Percentiles rank a stretch among this genome's conserved stretches.
Conservation (phyloP, 2,797 vertebrate species). For the Pempheris klunzingeri region DNA sequence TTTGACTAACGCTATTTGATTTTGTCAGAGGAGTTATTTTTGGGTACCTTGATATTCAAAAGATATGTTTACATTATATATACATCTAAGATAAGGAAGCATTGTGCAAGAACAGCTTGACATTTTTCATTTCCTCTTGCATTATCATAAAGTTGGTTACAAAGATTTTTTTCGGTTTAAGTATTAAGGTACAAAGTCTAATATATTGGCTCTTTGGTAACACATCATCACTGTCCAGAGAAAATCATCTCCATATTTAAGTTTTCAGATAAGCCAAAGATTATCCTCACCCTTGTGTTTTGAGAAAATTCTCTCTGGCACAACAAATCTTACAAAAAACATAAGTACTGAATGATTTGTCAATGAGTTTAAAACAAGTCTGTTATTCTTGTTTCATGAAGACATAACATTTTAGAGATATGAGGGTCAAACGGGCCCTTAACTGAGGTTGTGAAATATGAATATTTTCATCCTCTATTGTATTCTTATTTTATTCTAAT, state of each 20-base stretch:
- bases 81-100: not conserved
- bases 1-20: slow-evolving; percentile 34
- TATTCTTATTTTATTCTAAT: not conserved
- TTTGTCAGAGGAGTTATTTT: slow-evolving; percentile 14
- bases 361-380: not conserved
- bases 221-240: not conserved
- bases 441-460: not conserved
- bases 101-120: not conserved
- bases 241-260: not conserved
- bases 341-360: too few relatives aligned
- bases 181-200: not conserved
- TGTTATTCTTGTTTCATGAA: not conserved
- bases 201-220: not conserved
- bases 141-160: not conserved
- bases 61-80: not conserved
- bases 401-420: not conserved
- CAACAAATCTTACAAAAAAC: not conserved
- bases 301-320: not conserved
- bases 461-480: too few relatives aligned
- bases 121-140: not conserved
- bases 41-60: not conserved
- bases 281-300: not conserved
- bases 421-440: not conserved
- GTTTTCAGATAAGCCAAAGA: not conserved
- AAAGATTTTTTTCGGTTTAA: not conserved